phyloP scores from a whole-genome alignment of 2,888 invertebrate species.

The Hypomecis punctinalis region DNA sequence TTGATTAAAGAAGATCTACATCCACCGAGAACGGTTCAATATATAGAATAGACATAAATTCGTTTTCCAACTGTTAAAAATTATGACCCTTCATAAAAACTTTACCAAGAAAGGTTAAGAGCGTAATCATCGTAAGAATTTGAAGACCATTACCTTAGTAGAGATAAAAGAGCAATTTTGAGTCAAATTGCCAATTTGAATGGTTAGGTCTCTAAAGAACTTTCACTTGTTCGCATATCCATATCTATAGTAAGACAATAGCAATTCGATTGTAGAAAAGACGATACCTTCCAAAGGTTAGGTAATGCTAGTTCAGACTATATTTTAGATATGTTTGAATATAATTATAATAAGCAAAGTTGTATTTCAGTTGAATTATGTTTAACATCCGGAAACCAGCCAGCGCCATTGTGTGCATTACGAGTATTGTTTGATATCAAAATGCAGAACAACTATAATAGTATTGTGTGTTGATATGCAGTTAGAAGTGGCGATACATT shows the following conservation, averaged over 20 bases:
- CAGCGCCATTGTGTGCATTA: background rate
- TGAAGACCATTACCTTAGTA: conserved; percentile 25
- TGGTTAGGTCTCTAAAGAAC: conserved; percentile 33
- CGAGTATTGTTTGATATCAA: background rate
- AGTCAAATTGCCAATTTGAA: conserved; percentile 33
- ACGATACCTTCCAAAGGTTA: conserved; percentile 54
- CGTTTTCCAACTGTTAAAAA: conserved; percentile 11
- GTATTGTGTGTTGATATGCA: background rate
- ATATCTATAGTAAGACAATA: conserved; percentile 22
- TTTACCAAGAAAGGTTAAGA: conserved; percentile 30
- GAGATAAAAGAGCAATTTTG: conserved; percentile 19
- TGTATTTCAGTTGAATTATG: background rate
- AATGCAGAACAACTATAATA: background rate
- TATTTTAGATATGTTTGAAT: background rate
- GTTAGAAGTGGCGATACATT: background rate
- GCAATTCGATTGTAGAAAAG: conserved; percentile 26
- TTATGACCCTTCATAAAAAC: conserved; percentile 23
- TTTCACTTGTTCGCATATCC: conserved; percentile 49
- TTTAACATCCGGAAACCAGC: background rate
- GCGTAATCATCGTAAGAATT: conserved; percentile 36
- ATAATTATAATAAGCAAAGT: background rate
- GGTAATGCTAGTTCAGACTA: conserved; percentile 21
- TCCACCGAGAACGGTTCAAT: background rate
- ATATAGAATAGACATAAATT: background rate
- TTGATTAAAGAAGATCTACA: background rate